These are phyloP conservation scores for Heterochromis multidens DNA, from an alignment of 2,113 vertebrate species.

Conservation along the genomic window DNA sequence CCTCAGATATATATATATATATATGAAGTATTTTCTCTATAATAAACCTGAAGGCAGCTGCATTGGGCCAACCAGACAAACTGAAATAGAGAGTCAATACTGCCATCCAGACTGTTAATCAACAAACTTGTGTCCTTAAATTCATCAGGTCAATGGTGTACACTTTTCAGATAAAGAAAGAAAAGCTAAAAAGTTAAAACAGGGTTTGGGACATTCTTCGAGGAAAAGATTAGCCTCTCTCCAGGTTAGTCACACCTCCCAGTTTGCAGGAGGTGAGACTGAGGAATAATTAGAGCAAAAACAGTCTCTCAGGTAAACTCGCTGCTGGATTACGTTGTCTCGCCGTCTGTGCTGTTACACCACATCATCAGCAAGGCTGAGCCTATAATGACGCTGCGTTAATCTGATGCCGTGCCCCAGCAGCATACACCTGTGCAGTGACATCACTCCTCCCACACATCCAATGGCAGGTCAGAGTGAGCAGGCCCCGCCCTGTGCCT, in stretches of 20 bases:
- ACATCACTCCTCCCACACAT: conserved; percentile 24
- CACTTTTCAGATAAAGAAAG: not conserved
- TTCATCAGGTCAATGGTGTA: not conserved
- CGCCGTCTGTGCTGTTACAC: conserved; percentile 24
- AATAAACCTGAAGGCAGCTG: not conserved
- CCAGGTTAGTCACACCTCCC: not conserved
- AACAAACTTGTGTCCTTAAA: not conserved
- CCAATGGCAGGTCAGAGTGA: not conserved
- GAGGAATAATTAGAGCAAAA: not conserved
- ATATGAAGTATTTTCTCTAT: not conserved
- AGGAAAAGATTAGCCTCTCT: too few relatives aligned
- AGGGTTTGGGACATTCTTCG: not conserved
- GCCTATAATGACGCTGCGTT: conserved; percentile 29
- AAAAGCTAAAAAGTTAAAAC: not conserved
- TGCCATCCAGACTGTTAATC: not conserved
- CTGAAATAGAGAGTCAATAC: not conserved
- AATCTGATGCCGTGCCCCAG: not conserved
- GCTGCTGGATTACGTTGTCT: conserved; percentile 23
- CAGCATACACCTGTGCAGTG: conserved; percentile 20
- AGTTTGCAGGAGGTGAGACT: not conserved
- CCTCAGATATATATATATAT: not conserved
- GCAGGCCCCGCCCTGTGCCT: not conserved
- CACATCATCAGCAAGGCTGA: conserved; percentile 20
- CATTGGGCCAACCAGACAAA: not conserved
- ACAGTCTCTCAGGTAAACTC: not conserved